Evolutionary conservation across 2,888 invertebrate species (phyloP).

Genomic region (Priocnemis perturbator): DNA sequence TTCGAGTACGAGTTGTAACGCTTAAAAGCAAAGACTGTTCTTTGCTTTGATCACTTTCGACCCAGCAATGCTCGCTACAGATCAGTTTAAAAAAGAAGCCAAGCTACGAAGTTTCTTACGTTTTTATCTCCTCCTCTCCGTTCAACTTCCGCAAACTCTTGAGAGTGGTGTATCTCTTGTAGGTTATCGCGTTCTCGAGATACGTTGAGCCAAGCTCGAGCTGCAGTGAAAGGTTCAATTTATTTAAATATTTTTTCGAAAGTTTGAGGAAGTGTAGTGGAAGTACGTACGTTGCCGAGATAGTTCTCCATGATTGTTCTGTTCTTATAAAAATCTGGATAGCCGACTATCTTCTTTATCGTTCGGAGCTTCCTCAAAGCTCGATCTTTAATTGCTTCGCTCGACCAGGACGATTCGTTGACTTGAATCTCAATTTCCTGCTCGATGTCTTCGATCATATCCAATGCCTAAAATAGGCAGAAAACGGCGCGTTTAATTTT

Average conservation of each 20-base stretch:
- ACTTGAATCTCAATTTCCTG: neutral
- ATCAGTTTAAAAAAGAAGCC: no score
- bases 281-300: conserved; percentile 22
- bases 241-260: neutral
- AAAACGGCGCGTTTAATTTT: neutral
- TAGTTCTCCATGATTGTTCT: conserved; percentile 17
- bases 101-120: no score
- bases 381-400: conserved; percentile 22
- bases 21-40: no score
- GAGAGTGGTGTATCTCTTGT: neutral
- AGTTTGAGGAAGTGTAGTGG: neutral
- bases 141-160: neutral
- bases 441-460: conserved; percentile 1
- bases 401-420: conserved; percentile 27
- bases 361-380: conserved; percentile 27
- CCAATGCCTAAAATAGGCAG: neutral
- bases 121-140: neutral
- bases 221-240: neutral
- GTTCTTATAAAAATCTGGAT: conserved; percentile 38
- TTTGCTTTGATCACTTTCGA: no score
- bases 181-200: neutral
- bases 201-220: neutral
- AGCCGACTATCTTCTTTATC: conserved; percentile 39
- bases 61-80: no score
- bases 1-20: no score